Conservation (phyloP, 2,797 vertebrate species). For the Meda fulgida region DNA sequence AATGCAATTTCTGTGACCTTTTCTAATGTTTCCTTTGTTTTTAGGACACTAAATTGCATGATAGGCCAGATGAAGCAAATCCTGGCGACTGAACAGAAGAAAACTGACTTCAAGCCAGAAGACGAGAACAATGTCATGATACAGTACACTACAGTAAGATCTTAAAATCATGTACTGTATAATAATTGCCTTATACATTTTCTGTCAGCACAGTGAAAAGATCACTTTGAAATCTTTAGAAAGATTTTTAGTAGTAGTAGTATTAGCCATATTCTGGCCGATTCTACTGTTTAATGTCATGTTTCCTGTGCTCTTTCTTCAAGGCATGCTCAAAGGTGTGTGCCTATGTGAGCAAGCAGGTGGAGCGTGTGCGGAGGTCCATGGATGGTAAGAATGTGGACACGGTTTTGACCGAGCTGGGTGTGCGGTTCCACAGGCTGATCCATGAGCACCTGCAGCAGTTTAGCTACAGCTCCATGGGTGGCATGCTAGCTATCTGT, state of each 20-base stretch:
- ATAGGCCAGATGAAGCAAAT: slow-evolving; percentile 98
- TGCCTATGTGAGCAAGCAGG: slow-evolving; percentile 92
- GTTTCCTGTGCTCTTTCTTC: neutral
- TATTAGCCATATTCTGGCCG: no score
- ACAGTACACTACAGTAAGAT: slow-evolving; percentile 94
- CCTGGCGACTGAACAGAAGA: slow-evolving; percentile 94
- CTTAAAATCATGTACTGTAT: neutral
- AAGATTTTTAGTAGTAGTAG: neutral
- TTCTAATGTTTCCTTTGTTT: slow-evolving; percentile 35
- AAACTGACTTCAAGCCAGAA: slow-evolving; percentile 98
- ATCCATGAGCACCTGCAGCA: slow-evolving; percentile 98
- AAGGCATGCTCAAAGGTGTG: slow-evolving; percentile 96
- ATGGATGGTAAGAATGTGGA: slow-evolving; percentile 99
- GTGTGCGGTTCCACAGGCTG: slow-evolving; percentile 96
- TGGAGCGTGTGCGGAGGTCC: slow-evolving; percentile 93
- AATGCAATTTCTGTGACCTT: neutral
- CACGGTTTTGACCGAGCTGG: slow-evolving; percentile 94
- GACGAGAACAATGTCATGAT: slow-evolving; percentile 98
- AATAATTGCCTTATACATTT: neutral
- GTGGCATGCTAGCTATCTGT: slow-evolving; percentile 98
- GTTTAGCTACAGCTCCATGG: slow-evolving; percentile 98
- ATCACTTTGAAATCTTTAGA: neutral
- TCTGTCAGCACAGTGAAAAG: neutral
- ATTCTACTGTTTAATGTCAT: neutral
- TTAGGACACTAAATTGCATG: slow-evolving; percentile 99